A percentile compares a stretch with the other conserved stretches of the same genome.
Conservation (phyloP, 2,113 vertebrate species). For the Cryptotis parvus region DNA sequence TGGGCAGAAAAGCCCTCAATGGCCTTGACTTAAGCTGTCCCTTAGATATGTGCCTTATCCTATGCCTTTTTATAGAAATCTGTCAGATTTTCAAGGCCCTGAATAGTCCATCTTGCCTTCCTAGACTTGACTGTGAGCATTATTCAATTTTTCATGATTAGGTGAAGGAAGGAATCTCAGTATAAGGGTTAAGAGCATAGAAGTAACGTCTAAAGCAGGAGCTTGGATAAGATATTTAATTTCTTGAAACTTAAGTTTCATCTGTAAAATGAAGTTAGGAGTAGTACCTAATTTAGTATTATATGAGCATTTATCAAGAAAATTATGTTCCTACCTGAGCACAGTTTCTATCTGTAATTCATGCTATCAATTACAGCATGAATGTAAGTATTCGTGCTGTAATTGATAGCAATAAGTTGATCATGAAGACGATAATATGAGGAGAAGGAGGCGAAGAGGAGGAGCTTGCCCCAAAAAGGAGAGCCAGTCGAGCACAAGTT, state of each 20-base stretch:
- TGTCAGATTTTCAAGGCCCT: too few relatives aligned
- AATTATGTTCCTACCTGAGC: neutral
- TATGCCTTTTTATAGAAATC: neutral
- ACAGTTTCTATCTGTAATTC: neutral
- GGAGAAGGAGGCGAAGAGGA: too few relatives aligned
- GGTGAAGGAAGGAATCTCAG: neutral
- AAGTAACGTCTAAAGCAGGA: neutral
- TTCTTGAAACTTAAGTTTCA: slow-evolving; percentile 26
- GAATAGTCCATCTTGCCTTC: neutral
- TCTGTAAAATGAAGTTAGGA: slow-evolving; percentile 19
- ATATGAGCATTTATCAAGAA: slow-evolving; percentile 23
- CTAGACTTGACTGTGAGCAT: neutral
- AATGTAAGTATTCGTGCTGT: neutral
- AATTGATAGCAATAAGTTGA: neutral
- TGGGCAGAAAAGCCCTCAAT: neutral
- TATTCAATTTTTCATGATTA: neutral
- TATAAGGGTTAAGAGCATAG: neutral
- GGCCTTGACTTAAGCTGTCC: neutral
- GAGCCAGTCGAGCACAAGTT: neutral
- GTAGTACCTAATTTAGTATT: neutral
- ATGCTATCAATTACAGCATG: too few relatives aligned
- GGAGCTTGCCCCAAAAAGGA: neutral
- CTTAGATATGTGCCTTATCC: neutral
- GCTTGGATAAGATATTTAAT: neutral
- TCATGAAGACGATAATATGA: neutral